These are phyloP conservation scores for Pseudoips prasinana DNA, from an alignment of 2,888 invertebrate genomes.

Conservation along the genomic window DNA sequence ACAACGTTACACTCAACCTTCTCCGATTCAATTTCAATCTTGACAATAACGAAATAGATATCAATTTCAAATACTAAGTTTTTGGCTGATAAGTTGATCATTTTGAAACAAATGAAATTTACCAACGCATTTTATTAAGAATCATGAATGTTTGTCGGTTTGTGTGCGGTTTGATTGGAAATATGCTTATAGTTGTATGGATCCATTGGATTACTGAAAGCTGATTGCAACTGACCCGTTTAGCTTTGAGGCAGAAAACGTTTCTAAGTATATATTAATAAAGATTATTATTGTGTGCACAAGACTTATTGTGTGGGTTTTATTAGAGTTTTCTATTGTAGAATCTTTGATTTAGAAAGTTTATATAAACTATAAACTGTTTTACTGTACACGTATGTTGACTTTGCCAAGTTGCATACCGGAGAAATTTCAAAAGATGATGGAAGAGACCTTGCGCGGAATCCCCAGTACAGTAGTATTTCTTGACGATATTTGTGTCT, in stretches of 20 bases:
- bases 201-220: constrained; percentile 60
- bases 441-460: too few relatives aligned
- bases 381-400: too few relatives aligned
- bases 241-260: constrained; percentile 16
- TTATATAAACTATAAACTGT: too few relatives aligned
- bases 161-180: constrained; percentile 73
- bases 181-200: constrained; percentile 66
- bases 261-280: constrained; percentile 6
- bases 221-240: constrained; percentile 54
- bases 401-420: too few relatives aligned
- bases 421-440: too few relatives aligned
- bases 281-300: too few relatives aligned
- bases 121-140: constrained; percentile 77
- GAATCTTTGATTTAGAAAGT: too few relatives aligned
- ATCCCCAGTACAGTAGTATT: too few relatives aligned
- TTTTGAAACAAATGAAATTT: constrained; percentile 38
- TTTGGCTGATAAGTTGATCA: constrained; percentile 18
- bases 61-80: constrained; percentile 6
- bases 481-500: too few relatives aligned
- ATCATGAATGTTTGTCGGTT: constrained; percentile 61
- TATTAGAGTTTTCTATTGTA: too few relatives aligned
- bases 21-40: constrained; percentile 20
- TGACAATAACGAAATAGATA: rapidly evolving
- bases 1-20: constrained; percentile 11
- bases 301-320: too few relatives aligned